Conservation (phyloP, 2,888 invertebrate genomes). For the Tryphoninae sp. region DNA sequence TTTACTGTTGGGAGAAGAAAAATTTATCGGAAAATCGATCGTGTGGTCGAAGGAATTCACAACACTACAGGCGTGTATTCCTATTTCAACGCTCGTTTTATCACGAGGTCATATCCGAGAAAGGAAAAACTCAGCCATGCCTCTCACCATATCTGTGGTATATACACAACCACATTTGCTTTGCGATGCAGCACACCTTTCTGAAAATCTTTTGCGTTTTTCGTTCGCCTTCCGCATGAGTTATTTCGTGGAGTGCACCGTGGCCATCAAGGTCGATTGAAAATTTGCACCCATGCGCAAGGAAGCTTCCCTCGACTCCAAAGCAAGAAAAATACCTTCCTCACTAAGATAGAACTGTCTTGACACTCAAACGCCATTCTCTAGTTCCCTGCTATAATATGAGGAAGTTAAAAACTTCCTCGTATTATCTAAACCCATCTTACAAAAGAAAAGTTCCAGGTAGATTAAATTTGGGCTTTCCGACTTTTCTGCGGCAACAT, state of each 20-base stretch:
- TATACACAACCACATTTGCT: conserved; percentile 19
- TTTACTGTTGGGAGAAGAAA: background rate
- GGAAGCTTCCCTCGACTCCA: conserved; percentile 8
- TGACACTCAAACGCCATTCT: no score
- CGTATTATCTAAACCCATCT: no score
- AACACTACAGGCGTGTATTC: conserved; percentile 35
- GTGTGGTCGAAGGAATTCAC: conserved; percentile 10
- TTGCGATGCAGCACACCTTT: conserved; percentile 9
- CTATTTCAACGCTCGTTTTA: conserved; percentile 22
- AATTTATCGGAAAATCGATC: conserved; percentile 24
- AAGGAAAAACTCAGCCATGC: conserved; percentile 23
- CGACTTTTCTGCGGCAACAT: no score
- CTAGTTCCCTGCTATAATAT: no score
- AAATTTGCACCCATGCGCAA: conserved; percentile 21
- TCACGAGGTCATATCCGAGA: conserved; percentile 3
- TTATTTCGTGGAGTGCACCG: conserved; percentile 11
- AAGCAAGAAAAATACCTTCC: background rate
- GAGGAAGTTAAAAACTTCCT: no score
- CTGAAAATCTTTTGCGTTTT: background rate
- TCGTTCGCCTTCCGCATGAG: conserved; percentile 17
- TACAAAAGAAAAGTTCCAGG: no score
- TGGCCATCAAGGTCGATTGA: conserved; percentile 41
- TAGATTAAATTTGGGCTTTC: no score
- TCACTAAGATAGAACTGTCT: no score
- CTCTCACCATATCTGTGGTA: conserved; percentile 33